Evolutionary conservation across 2,888 invertebrate genomes (phyloP).

Genomic region (Phyto melanocephala): DNA sequence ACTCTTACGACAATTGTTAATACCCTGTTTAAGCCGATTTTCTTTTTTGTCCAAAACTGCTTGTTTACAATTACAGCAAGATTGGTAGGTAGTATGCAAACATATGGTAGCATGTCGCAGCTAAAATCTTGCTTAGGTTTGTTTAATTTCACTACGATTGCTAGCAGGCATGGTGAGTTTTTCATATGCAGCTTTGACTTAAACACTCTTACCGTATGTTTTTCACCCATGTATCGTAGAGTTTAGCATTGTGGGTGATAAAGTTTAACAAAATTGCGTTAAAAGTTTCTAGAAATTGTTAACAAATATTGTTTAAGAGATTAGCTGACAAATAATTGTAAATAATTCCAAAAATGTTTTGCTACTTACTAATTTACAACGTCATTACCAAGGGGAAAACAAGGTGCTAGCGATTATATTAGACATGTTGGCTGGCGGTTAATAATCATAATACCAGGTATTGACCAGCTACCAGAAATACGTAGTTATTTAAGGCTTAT

Average conservation of each 20-base stretch:
- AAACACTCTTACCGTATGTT: constrained; percentile 4
- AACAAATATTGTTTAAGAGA: constrained; percentile 49
- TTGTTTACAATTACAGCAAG: constrained; percentile 15
- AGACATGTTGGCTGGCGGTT: neutral
- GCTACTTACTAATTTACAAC: constrained; percentile 24
- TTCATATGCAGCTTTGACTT: neutral
- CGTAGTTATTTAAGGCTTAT: neutral
- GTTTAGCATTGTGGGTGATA: constrained; percentile 52
- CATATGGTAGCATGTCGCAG: neutral
- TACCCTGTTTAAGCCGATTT: constrained; percentile 57
- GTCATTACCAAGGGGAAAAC: constrained; percentile 8
- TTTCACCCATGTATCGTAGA: constrained; percentile 6
- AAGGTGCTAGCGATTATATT: neutral
- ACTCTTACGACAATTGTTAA: constrained; percentile 37
- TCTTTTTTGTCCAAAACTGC: constrained; percentile 32
- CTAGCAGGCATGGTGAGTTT: neutral
- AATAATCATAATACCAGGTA: neutral
- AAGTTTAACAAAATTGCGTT: constrained; percentile 55
- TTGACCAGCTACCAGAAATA: neutral
- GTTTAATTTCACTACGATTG: neutral
- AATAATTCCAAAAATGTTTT: constrained; percentile 46
- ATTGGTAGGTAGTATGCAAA: too few species aligned
- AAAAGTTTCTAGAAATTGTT: constrained; percentile 54
- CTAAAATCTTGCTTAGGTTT: neutral
- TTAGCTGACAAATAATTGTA: constrained; percentile 62